Evolutionary conservation across 2,797 vertebrate genomes (phyloP), one percentile per base, ranked within the genome.

Genomic region (Oreochromis grahami): DNA sequence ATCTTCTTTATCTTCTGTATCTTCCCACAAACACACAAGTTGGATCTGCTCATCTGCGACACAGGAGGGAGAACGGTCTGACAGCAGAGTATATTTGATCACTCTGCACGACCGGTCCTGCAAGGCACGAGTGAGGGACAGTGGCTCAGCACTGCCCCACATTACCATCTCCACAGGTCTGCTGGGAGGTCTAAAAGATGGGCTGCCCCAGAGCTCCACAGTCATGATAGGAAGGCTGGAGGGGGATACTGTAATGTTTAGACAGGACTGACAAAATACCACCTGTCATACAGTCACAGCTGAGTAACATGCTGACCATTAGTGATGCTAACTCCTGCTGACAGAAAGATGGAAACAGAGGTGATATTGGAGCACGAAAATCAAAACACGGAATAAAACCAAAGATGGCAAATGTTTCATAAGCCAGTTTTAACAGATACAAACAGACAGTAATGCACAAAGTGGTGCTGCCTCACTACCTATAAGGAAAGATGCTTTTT

Each of bases 201-300:
- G 36, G 55, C 32, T 24, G 55, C 38, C 80, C 81, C 48, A 21
- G 43, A 24, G 72, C 78, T 58, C 34, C 24, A 3, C 36, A 4
- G 80, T 68, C 29, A 70, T 24, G 78, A 89, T 17, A 15, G 43
- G 21, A 50, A 56, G 48, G 43, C 79, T 7, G 2, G 6, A 11
- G 21, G 19, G 21, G 36, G 26, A 48, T 10, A 9, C 76, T 63
- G 76, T 53, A 45, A 72, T 85, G 86, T 91, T 90, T 90, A 85
- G 80, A 91, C 77, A 80, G 2, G n/a, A 77, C 88, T 87, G 84
- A 90, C 85, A 93, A 90, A 92, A 90, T 34, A 82, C 72, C 76
- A 91, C 86, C 82, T 82, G 88, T 84, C 87, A 76, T 17, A 65
- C 63, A 77, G 14, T 74, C 38, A 21, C 79, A 76, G 80, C 85